Evolutionary conservation across 2,113 vertebrate genomes (phyloP).

Genomic region (Rhinoptilus africanus): DNA sequence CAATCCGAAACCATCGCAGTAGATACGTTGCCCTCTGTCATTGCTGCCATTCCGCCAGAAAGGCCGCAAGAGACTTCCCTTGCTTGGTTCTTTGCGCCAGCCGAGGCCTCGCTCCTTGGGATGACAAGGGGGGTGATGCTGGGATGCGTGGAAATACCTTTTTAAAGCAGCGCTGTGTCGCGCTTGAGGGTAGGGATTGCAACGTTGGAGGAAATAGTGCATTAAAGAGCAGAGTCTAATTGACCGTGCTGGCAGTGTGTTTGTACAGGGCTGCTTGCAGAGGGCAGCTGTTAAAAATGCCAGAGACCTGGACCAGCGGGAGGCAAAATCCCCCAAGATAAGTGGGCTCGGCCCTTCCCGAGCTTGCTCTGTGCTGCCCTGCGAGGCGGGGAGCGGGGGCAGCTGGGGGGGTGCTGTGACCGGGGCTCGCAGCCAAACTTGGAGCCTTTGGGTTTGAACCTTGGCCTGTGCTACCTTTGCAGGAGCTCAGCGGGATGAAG

Average conservation of each 20-base stretch:
- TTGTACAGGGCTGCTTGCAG: rapidly evolving
- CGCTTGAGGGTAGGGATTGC: neutral
- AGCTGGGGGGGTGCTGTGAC: neutral
- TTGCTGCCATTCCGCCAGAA: neutral
- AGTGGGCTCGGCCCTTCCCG: neutral
- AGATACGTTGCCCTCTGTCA: neutral
- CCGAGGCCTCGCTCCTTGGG: neutral
- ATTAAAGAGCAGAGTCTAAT: constrained; percentile 49
- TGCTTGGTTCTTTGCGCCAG: neutral
- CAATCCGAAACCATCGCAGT: neutral
- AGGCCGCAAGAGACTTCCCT: neutral
- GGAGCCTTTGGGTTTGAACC: neutral
- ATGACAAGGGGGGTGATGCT: neutral
- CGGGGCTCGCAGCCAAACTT: neutral
- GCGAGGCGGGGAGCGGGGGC: rapidly evolving
- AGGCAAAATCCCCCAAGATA: neutral
- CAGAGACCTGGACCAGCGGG: neutral
- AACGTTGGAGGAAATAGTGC: neutral
- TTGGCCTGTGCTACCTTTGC: neutral
- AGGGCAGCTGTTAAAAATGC: neutral
- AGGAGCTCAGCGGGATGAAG: neutral
- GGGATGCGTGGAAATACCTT: constrained; percentile 1
- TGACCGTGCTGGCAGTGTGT: neutral
- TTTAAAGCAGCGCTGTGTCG: neutral
- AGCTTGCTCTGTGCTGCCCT: neutral